Base-by-base conservation (phyloP, 2,797 vertebrate genomes). In the Pyrocephalus nanus region DNA sequence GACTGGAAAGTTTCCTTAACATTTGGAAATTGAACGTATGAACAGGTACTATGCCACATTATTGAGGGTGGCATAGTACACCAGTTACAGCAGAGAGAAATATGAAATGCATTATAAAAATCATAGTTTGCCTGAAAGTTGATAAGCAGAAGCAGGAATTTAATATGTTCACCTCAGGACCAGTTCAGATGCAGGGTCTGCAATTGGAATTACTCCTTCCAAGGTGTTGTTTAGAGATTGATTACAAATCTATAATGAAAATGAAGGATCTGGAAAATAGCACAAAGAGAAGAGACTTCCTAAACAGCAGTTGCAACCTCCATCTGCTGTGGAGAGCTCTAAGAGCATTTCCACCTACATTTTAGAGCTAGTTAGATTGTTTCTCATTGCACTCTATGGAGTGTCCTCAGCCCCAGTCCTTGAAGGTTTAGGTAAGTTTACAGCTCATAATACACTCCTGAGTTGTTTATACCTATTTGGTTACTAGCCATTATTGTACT, bases 11-110 rank as follows among this genome's bases (percentile, higher is more conserved):
- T 32, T 55, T 20, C 34, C 26, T 54, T 25, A 48, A 27, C 26
- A 42, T 0, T n/a, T 47, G 48, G 40, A 82, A 91, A 51, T 2
- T 21, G 38, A 87, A 67, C 0, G 0, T 40, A 8, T 57, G 30
- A 82, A 90, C 26, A 71, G 16, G 23, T 23, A 71, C 8, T 55
- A 9, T 11, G 51, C 26, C 11, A n/a, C 10, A 4, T 53, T 36
- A 53, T 0, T 12, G 21, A 58, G 50, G 85, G 36, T 38, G 36
- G 36, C 36, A 38, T 38, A 38, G 36, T 38, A 38, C 36, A 73
- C n/a, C 9, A 65, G 7, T 25, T 76, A 53, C 16, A 75, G 9
- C 21, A 61, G 23, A 42, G n/a, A 53, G 8, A 70, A 62, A 77
- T 75, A 42, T 42, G 6, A 40, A 88, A 53, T 26, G 2, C 8